These are phyloP conservation scores for Teleogryllus oceanicus DNA, from an alignment of 2,888 invertebrate genomes.

Conservation along the genomic window DNA sequence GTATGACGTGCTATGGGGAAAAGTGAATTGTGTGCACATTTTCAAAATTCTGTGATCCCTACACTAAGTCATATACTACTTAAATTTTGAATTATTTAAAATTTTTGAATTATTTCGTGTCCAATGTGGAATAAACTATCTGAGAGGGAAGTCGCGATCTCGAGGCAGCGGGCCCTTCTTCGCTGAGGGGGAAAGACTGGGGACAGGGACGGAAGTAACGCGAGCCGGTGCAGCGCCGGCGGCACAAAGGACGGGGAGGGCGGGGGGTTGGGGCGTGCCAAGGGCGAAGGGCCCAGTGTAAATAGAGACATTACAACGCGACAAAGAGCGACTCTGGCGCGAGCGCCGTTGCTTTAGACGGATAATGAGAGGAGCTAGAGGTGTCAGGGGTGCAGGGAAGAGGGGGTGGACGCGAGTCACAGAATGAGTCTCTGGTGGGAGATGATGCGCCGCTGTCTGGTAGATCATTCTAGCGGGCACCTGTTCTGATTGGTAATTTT, in stretches of 20 bases:
- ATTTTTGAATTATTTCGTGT: too few relatives aligned
- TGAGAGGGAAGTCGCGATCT: too few relatives aligned
- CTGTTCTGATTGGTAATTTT: too few relatives aligned
- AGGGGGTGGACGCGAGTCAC: background rate
- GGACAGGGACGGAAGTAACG: background rate
- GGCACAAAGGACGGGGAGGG: background rate
- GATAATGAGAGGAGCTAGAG: background rate
- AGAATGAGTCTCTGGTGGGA: too few relatives aligned
- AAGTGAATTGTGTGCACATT: too few relatives aligned
- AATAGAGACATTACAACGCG: constrained; percentile 3
- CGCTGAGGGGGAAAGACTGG: background rate
- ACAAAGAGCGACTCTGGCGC: background rate
- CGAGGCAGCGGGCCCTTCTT: background rate
- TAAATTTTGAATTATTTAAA: too few relatives aligned
- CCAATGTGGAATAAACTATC: too few relatives aligned
- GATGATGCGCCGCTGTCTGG: too few relatives aligned
- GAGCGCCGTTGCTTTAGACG: background rate
- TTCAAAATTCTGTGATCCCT: too few relatives aligned
- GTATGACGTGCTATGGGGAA: too few relatives aligned
- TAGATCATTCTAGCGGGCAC: too few relatives aligned
- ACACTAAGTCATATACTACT: too few relatives aligned
- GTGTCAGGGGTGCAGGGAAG: background rate
- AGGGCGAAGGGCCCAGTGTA: background rate
- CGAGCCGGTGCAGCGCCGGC: background rate
- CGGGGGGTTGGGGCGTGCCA: background rate